Evolutionary conservation across 2,888 invertebrate species (phyloP).

Genomic region (Caenorhabditis sp.): DNA sequence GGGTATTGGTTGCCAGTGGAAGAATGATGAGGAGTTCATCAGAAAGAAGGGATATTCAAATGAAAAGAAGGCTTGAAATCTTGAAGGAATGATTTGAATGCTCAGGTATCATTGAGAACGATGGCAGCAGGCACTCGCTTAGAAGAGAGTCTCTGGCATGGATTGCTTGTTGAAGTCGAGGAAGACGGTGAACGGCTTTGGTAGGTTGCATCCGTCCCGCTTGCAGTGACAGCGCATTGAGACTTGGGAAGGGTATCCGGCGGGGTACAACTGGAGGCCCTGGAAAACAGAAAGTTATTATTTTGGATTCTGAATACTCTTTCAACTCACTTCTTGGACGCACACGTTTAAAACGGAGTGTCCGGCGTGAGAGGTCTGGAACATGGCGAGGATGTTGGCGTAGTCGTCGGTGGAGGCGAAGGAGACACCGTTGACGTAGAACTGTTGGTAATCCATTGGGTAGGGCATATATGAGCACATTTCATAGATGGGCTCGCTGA

Average conservation of each 20-base stretch:
- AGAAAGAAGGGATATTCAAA: too few relatives aligned
- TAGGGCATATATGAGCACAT: slow-evolving; percentile 29
- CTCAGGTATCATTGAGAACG: too few relatives aligned
- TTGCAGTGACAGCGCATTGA: slow-evolving; percentile 78
- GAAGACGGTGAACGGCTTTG: slow-evolving; percentile 23
- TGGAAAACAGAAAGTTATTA: not conserved
- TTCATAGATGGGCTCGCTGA: slow-evolving; percentile 33
- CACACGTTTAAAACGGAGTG: slow-evolving; percentile 76
- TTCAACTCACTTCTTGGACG: slow-evolving; percentile 71
- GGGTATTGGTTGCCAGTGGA: too few relatives aligned
- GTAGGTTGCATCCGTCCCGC: slow-evolving; percentile 73
- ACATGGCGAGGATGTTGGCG: not conserved
- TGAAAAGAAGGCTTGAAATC: too few relatives aligned
- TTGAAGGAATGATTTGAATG: too few relatives aligned
- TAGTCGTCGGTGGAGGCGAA: slow-evolving; percentile 29
- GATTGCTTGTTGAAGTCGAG: slow-evolving; percentile 29
- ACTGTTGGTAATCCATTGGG: slow-evolving; percentile 3
- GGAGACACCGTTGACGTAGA: slow-evolving; percentile 26
- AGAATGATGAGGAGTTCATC: too few relatives aligned
- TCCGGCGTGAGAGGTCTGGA: not conserved
- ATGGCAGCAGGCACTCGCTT: too few relatives aligned
- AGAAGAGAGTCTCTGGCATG: too few relatives aligned
- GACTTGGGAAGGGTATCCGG: not conserved
- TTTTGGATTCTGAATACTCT: not conserved
- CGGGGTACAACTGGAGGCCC: not conserved